A percentile compares a stretch with the other conserved stretches of the same genome.
Conservation (phyloP, 2,797 vertebrate species). For the Toxotes lorentzi region DNA sequence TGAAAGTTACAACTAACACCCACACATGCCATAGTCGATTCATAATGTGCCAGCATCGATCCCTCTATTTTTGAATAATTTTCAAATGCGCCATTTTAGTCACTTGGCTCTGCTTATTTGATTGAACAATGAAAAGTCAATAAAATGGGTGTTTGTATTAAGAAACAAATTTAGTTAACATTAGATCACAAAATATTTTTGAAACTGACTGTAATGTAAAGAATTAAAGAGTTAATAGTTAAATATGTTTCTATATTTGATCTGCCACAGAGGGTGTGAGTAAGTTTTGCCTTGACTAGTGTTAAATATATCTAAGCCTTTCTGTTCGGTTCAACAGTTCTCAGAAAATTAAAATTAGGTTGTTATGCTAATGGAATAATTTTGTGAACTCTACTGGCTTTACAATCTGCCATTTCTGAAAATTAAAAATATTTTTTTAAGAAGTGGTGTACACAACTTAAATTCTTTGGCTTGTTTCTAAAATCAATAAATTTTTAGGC, state of each 20-base stretch:
- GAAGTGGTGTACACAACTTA: constrained; percentile 52
- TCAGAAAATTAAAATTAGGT: constrained; percentile 50
- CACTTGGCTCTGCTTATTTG: constrained; percentile 19
- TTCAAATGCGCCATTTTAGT: constrained; percentile 20
- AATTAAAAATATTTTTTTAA: constrained; percentile 28
- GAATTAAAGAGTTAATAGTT: not conserved
- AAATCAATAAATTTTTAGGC: constrained; percentile 4
- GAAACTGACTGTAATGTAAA: constrained; percentile 8
- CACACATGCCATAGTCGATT: constrained; percentile 46
- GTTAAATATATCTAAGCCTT: constrained; percentile 21
- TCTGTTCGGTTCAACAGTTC: constrained; percentile 23
- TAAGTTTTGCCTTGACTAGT: constrained; percentile 35
- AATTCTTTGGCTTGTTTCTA: constrained; percentile 22
- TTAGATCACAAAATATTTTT: constrained; percentile 11
- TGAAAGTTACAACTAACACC: constrained; percentile 60
- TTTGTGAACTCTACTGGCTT: constrained; percentile 18
- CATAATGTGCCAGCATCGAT: constrained; percentile 39
- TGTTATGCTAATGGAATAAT: constrained; percentile 23
- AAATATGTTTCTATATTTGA: constrained; percentile 43
- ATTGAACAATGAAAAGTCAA: constrained; percentile 27
- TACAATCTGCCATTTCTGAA: constrained; percentile 33
- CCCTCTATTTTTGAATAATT: constrained; percentile 47
- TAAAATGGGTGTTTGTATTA: constrained; percentile 10
- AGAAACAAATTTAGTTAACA: constrained; percentile 18
- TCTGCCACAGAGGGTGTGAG: constrained; percentile 47